These are phyloP conservation scores for Notodonta dromedarius DNA, from an alignment of 2,888 invertebrate genomes.

Conservation along the genomic window DNA sequence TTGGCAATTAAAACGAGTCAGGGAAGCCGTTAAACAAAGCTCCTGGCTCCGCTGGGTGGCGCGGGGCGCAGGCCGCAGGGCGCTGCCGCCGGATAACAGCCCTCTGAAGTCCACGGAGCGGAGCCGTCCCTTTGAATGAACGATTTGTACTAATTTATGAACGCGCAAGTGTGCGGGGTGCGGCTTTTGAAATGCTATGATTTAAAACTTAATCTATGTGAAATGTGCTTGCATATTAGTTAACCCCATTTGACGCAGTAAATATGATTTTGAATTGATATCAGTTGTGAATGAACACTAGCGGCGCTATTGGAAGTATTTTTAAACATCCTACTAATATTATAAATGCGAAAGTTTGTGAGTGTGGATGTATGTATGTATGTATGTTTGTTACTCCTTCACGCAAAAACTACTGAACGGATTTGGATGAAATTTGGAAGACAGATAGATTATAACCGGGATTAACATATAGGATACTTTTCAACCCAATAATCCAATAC, in stretches of 20 bases:
- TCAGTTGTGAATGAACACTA: neutral
- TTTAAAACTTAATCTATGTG: neutral
- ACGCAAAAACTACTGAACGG: no score
- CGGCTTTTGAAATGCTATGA: neutral
- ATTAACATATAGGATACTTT: no score
- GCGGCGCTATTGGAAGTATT: no score
- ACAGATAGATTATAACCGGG: no score
- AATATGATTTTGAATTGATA: neutral
- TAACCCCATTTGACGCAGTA: neutral
- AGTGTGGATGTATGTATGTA: no score
- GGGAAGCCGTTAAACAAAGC: slow-evolving; percentile 15
- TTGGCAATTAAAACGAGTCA: slow-evolving; percentile 28
- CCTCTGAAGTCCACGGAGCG: neutral
- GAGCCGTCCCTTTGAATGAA: neutral
- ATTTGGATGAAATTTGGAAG: no score
- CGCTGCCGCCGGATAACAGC: neutral
- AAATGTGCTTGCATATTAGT: neutral
- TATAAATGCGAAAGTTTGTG: no score
- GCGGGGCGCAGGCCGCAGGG: neutral
- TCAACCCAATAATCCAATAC: no score
- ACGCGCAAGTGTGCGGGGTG: neutral
- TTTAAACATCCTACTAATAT: no score
- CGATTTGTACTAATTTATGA: slow-evolving; percentile 3
- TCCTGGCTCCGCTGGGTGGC: neutral
- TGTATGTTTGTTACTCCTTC: no score